Conservation (phyloP, 2,113 vertebrate genomes). For the Lates calcarifer region DNA sequence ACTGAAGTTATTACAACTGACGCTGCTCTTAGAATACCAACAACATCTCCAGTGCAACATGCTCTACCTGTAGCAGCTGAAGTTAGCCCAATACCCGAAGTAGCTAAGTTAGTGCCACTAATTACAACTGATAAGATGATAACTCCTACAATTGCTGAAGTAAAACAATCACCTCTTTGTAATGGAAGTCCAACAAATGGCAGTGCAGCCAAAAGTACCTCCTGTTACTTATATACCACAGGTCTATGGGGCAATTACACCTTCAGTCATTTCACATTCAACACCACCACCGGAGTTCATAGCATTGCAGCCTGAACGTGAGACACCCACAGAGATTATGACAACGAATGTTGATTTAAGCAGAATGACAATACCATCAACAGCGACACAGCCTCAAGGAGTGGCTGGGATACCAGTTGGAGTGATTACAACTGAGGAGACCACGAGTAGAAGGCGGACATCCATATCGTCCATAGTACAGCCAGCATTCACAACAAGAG, state of each 20-base stretch:
- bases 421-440: conserved; percentile 66
- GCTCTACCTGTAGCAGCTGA: conserved; percentile 28
- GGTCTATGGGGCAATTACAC: conserved; percentile 29
- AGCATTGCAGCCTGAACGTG: conserved; percentile 55
- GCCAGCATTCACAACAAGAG: conserved; percentile 55
- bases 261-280: conserved; percentile 56
- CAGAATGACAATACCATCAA: conserved; percentile 40
- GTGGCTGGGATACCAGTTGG: conserved; percentile 49
- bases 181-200: conserved; percentile 48
- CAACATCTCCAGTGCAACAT: conserved; percentile 27
- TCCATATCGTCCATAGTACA: conserved; percentile 71
- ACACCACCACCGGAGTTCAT: conserved; percentile 47
- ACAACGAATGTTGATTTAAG: conserved; percentile 39
- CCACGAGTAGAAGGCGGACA: conserved; percentile 59
- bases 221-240: conserved; percentile 31
- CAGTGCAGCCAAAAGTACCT: conserved; percentile 36
- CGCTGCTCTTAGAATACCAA: conserved; percentile 44
- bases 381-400: conserved; percentile 47
- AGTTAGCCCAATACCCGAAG: conserved; percentile 21
- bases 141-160: conserved; percentile 29
- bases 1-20: conserved; percentile 53
- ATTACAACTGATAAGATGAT: conserved; percentile 19
- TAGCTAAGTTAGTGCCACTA: conserved; percentile 13
- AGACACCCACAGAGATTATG: conserved; percentile 50
- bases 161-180: conserved; percentile 30